Evolutionary conservation across 92 coral and sea anemone species (phyloP).

Genomic region (Anthopleura xanthogrammica): DNA sequence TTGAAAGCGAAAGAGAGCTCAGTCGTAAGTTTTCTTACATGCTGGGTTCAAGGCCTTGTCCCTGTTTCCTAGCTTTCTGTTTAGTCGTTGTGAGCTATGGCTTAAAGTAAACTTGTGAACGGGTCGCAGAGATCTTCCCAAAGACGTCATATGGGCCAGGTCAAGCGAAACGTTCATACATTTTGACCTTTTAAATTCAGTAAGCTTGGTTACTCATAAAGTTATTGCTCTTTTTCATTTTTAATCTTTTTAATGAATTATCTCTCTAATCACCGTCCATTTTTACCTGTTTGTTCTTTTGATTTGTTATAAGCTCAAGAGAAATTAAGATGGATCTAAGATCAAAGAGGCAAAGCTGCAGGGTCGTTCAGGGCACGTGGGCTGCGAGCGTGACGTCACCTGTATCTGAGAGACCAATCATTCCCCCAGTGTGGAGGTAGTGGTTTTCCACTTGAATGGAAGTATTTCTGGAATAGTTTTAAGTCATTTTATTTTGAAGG

Average conservation of each 20-base stretch:
- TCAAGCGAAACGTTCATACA: conserved; percentile 9
- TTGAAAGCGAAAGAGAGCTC: conserved; percentile 4
- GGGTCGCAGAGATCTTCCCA: not conserved
- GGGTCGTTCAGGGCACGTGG: no score
- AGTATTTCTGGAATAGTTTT: not conserved
- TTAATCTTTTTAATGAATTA: not conserved
- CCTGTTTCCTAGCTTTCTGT: conserved; percentile 13
- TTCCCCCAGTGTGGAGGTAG: no score
- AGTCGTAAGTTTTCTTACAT: not conserved
- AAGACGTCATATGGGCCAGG: conserved; percentile 2
- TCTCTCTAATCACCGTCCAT: not conserved
- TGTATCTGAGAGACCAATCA: no score
- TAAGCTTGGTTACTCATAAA: not conserved
- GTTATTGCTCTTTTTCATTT: not conserved
- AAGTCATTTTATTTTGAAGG: not conserved
- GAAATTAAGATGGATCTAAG: no score
- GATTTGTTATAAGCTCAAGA: not conserved
- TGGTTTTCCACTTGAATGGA: not conserved
- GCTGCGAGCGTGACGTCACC: not conserved
- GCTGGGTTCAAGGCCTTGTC: conserved; percentile 10
- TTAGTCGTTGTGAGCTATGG: not conserved
- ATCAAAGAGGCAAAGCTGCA: not conserved
- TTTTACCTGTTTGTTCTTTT: not conserved
- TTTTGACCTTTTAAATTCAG: not conserved
- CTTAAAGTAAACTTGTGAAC: not conserved